Evolutionary conservation across 2,888 invertebrate genomes (phyloP).

Genomic region (Pogonocherus hispidulus): DNA sequence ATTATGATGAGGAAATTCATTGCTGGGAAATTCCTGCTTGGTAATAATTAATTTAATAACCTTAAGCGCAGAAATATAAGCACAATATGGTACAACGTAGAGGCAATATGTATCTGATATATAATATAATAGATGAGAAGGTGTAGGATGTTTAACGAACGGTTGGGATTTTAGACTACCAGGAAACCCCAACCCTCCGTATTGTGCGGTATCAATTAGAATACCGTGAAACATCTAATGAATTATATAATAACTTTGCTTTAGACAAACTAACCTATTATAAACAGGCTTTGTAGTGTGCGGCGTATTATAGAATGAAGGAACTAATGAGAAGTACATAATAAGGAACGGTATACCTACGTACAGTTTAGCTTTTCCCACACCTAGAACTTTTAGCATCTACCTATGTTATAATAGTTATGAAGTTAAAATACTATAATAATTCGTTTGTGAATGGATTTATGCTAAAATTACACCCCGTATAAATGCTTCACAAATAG

Average conservation of each 20-base stretch:
- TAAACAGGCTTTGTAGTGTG: not conserved
- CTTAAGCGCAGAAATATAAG: not conserved
- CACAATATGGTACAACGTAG: constrained; percentile 7
- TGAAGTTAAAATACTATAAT: too few relatives aligned
- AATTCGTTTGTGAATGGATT: too few relatives aligned
- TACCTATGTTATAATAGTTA: too few relatives aligned
- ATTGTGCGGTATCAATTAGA: constrained; percentile 30
- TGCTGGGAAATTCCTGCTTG: not conserved
- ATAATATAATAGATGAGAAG: constrained; percentile 16
- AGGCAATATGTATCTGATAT: constrained; percentile 11
- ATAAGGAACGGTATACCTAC: not conserved
- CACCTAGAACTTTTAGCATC: too few relatives aligned
- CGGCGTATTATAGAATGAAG: not conserved
- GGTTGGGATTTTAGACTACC: constrained; percentile 15
- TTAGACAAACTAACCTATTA: constrained; percentile 13
- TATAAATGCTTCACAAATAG: too few relatives aligned
- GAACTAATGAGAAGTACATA: not conserved
- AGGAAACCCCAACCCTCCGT: not conserved
- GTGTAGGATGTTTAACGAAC: constrained; percentile 3
- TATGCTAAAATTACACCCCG: too few relatives aligned
- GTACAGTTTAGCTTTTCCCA: too few relatives aligned
- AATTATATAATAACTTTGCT: constrained; percentile 24
- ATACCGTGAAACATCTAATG: constrained; percentile 13
- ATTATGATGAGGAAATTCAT: not conserved
- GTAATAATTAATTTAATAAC: constrained; percentile 9